Evolutionary conservation across 2,797 vertebrate genomes (phyloP), one percentile per base, ranked within the genome.

Genomic region (Oreochromis grahami): DNA sequence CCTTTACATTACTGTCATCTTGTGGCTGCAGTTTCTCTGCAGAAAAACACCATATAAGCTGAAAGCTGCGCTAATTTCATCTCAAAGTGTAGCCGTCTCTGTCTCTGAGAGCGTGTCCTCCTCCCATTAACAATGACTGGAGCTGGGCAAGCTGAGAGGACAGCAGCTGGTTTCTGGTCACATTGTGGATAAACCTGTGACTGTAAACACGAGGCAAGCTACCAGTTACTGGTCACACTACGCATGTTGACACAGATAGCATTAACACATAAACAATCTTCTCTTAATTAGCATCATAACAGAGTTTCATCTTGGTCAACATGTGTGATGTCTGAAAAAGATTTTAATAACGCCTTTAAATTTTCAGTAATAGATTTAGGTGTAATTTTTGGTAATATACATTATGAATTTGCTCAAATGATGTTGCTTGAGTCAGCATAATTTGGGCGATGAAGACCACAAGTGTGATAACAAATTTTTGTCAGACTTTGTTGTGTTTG

Each of bases 1-100:
- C 58, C 4, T 63, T 63, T 63, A 63, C 58, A 63, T 60, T 36
- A 60, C 17, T 60, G 17, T 36, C 56, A 60, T 63, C 58, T n/a
- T n/a, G 58, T 63, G 10, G 58, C 0, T 63, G 58, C 10, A 0
- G 58, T 36, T 3, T 63, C 58, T 36, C 32, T 12, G 10, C 32
- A 36, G 32, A 63, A 63, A 63, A 63, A n/a, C 58, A 63, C 58
- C 3, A 63, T n/a, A 63, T 63, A 36, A 63, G 6, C 19, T n/a
- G 0, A 36, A 63, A 63, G 10, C 32, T 63, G 58, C 5, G 1
- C 10, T 63, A 63, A 63, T 63, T 36, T 63, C 6, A n/a, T 63
- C 32, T n/a, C 32, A 63, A 36, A 36, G 10, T 29, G 26, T 56
- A 29, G 53, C 24, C 4, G 2, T 60, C 32, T 63, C 1, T 32